Evolutionary conservation across 2,797 vertebrate genomes (phyloP).

Genomic region (Tenualosa ilisha): DNA sequence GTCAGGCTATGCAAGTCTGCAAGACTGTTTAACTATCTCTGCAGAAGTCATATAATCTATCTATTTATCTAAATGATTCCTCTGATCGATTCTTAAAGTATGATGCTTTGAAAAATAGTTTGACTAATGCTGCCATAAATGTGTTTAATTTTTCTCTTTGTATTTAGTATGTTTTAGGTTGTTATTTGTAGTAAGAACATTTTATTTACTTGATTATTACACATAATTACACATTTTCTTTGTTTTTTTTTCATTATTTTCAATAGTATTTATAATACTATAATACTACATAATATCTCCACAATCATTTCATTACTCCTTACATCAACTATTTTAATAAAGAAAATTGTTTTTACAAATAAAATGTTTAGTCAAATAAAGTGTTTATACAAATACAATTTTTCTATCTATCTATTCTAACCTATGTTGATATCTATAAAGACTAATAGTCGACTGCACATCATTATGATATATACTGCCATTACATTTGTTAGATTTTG

Average conservation of each 20-base stretch:
- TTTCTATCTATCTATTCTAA: not conserved
- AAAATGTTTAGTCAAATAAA: not conserved
- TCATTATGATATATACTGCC: too few species aligned
- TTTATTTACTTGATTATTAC: not conserved
- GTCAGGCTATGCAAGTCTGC: too few species aligned
- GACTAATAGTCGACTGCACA: too few species aligned
- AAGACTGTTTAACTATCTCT: too few species aligned
- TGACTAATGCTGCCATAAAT: not conserved
- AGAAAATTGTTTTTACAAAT: too few species aligned
- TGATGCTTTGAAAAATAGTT: not conserved
- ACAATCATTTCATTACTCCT: not conserved
- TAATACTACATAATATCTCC: too few species aligned
- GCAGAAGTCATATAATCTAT: too few species aligned
- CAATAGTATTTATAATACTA: too few species aligned
- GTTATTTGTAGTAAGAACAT: not conserved
- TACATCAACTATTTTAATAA: not conserved
- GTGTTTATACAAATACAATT: constrained; percentile 1
- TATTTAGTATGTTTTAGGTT: not conserved
- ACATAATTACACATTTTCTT: not conserved
- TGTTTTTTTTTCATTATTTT: not conserved
- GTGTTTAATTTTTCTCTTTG: not conserved
- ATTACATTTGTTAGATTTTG: too few species aligned
- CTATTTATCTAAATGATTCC: too few species aligned
- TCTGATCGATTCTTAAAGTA: not conserved
- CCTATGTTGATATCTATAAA: too few species aligned